Conservation (phyloP, 1,140 invertebrate species). For the Rhyzopertha dominica region DNA sequence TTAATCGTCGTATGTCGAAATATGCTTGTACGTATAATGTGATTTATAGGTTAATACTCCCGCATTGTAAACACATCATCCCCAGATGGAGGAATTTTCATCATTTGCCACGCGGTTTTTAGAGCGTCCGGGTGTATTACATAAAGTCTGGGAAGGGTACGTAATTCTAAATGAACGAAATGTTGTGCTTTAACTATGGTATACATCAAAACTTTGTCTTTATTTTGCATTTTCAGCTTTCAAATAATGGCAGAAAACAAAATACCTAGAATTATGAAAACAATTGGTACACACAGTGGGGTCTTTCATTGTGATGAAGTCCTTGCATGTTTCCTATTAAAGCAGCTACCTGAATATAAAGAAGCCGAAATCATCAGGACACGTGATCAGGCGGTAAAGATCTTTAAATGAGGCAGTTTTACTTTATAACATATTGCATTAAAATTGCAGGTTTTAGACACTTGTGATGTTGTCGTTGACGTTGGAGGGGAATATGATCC, state of each 20-base stretch:
- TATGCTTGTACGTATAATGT: too few species aligned
- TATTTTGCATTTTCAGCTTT: constrained; percentile 31
- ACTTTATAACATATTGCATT: constrained; percentile 4
- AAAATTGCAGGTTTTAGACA: constrained; percentile 55
- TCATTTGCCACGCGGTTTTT: neutral
- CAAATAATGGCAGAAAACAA: constrained; percentile 39
- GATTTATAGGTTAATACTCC: too few species aligned
- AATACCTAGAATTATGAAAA: constrained; percentile 34
- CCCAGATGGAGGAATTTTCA: neutral
- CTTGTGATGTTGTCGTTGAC: constrained; percentile 94
- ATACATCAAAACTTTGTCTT: constrained; percentile 1
- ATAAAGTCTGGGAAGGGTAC: constrained; percentile 18
- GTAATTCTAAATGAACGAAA: constrained; percentile 1
- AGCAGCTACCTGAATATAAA: constrained; percentile 72
- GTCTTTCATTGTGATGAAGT: constrained; percentile 96
- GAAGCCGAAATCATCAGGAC: constrained; percentile 79
- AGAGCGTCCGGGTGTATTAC: constrained; percentile 3
- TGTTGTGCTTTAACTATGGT: too few species aligned
- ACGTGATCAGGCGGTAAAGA: constrained; percentile 45
- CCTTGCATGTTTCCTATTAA: constrained; percentile 88
- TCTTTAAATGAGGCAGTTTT: too few species aligned
- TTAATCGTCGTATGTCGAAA: too few species aligned
- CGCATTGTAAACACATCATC: too few species aligned
- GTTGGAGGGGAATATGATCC: constrained; percentile 89
- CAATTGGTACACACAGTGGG: constrained; percentile 76